Conservation (phyloP, 2,113 vertebrate species). For the Callorhinus ursinus region DNA sequence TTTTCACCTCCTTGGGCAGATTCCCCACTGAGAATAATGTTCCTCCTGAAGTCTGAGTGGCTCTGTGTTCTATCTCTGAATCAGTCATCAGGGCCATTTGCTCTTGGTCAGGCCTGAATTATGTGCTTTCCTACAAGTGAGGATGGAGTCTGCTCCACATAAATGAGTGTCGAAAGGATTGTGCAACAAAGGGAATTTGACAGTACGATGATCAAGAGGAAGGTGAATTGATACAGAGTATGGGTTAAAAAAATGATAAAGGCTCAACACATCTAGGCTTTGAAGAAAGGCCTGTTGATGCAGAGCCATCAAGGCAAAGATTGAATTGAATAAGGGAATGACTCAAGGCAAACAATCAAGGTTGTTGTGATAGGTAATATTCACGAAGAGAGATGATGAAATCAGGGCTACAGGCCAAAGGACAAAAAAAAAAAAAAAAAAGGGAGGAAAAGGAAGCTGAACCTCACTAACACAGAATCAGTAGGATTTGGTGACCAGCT, state of each 20-base stretch:
- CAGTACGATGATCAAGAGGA: no score
- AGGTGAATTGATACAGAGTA: background rate
- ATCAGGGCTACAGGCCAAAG: background rate
- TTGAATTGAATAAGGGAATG: background rate
- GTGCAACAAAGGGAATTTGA: background rate
- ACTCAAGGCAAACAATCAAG: background rate
- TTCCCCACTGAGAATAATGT: background rate
- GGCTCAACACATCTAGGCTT: background rate
- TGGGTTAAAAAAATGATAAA: background rate
- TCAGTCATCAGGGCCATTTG: background rate
- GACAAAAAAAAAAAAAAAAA: background rate
- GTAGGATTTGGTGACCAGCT: background rate
- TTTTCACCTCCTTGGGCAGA: accelerated
- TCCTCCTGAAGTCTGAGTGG: background rate
- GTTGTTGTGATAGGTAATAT: background rate
- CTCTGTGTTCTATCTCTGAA: background rate
- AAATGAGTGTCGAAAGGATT: background rate
- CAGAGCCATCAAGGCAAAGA: background rate
- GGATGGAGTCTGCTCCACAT: background rate
- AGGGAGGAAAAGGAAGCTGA: background rate
- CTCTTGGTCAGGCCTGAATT: background rate
- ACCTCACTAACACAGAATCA: background rate
- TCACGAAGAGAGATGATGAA: background rate
- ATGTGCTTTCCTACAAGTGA: background rate
- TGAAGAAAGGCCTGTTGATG: background rate